Conservation (phyloP, 2,888 invertebrate genomes). For the Hypena proboscidalis region DNA sequence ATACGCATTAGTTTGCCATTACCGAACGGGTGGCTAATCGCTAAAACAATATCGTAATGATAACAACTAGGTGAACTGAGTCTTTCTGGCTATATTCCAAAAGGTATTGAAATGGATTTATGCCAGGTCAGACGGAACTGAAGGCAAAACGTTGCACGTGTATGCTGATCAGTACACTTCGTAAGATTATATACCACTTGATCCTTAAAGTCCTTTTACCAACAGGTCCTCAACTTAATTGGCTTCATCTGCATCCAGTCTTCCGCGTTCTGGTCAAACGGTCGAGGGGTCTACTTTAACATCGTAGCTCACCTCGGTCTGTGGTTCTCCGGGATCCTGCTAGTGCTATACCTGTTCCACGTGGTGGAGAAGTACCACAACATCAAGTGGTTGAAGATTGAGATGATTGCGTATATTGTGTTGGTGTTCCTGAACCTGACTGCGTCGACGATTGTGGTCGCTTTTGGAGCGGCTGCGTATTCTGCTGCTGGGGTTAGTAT, state of each 20-base stretch:
- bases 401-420: constrained; percentile 89
- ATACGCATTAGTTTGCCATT: constrained; percentile 22
- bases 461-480: constrained; percentile 86
- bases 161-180: no score
- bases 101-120: no score
- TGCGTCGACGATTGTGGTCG: constrained; percentile 90
- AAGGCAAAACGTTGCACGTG: no score
- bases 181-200: no score
- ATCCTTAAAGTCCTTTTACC: constrained; percentile 1
- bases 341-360: constrained; percentile 92
- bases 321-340: constrained; percentile 90
- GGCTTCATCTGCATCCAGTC: constrained; percentile 93
- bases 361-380: constrained; percentile 92
- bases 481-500: constrained; percentile 91
- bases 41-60: constrained; percentile 3
- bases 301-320: constrained; percentile 92
- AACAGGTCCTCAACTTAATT: constrained; percentile 88
- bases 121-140: no score
- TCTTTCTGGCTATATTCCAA: neutral
- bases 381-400: constrained; percentile 94
- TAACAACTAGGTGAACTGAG: no score
- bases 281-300: constrained; percentile 90
- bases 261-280: constrained; percentile 84
- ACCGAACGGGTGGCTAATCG: constrained; percentile 22
- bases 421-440: constrained; percentile 91